Conservation (phyloP, 2,113 vertebrate genomes). For the Megaleporinus macrocephalus region DNA sequence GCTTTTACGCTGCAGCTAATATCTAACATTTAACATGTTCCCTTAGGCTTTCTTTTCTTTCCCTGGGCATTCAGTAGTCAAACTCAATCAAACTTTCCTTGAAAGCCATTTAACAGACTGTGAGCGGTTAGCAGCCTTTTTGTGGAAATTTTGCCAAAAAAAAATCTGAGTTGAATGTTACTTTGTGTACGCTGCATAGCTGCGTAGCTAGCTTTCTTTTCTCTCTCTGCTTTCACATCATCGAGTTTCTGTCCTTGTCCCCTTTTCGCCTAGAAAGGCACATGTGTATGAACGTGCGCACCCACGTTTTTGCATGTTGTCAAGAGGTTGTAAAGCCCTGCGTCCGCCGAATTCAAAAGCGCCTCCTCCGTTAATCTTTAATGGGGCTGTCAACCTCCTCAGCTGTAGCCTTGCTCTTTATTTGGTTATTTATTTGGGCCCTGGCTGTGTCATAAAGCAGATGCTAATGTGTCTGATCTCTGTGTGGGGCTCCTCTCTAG, state of each 20-base stretch:
- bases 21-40: too few species aligned
- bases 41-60: too few species aligned
- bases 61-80: too few species aligned
- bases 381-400: constrained; percentile 5
- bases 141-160: too few species aligned
- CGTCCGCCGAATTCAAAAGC: constrained; percentile 2
- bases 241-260: neutral
- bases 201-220: neutral
- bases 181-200: too few species aligned
- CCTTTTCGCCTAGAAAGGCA: neutral
- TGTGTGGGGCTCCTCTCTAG: neutral
- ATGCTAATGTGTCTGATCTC: neutral
- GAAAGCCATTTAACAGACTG: too few species aligned
- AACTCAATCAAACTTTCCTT: too few species aligned
- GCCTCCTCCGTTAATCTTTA: constrained; percentile 14
- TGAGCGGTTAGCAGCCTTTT: too few species aligned
- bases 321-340: neutral
- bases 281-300: neutral
- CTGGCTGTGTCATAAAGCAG: constrained; percentile 1
- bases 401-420: constrained; percentile 10
- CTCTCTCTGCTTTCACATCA: neutral
- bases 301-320: neutral
- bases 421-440: constrained; percentile 7
- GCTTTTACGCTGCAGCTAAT: too few species aligned
- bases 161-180: too few species aligned